A percentile compares a stretch with the other conserved stretches of the same genome.
phyloP scores from a whole-genome alignment of 37 sponge, comb jelly and placozoan species.

The Lycopodina hypogea region DNA sequence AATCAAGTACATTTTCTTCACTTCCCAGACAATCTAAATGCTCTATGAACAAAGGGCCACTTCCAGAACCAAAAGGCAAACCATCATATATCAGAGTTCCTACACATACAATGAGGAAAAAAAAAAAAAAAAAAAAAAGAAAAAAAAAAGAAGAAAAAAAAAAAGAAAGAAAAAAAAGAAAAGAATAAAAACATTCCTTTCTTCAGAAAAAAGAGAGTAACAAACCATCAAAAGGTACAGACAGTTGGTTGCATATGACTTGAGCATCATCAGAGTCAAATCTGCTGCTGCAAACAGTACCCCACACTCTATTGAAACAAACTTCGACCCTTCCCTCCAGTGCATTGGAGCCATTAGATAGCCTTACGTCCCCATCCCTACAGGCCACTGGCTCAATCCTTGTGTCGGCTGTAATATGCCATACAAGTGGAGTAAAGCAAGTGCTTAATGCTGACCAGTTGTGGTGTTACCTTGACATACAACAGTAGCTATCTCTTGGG shows the following conservation, averaged over 20 bases:
- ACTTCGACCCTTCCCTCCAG: slow-evolving; percentile 7
- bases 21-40: not conserved
- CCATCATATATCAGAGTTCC: not conserved
- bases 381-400: not conserved
- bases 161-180: not conserved
- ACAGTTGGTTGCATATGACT: slow-evolving; percentile 25
- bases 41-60: not conserved
- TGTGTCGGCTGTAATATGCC: not conserved
- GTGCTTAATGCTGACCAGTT: not conserved
- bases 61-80: not conserved
- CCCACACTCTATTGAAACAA: slow-evolving; percentile 18
- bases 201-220: not conserved
- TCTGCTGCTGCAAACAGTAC: slow-evolving; percentile 10
- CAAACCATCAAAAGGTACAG: slow-evolving; percentile 18
- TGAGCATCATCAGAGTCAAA: slow-evolving; percentile 26
- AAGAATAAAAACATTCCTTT: not conserved
- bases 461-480: not conserved
- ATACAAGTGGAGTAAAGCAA: not conserved
- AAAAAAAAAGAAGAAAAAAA: not conserved
- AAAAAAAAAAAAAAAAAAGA: too few relatives aligned
- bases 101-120: not conserved
- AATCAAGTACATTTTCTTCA: not conserved
- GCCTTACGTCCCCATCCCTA: not conserved
- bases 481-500: not conserved
- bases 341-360: not conserved